Percentiles rank a stretch among this genome's conserved stretches.
phyloP scores from a whole-genome alignment of 1,140 invertebrate species.

The Drosophila carrolli region DNA sequence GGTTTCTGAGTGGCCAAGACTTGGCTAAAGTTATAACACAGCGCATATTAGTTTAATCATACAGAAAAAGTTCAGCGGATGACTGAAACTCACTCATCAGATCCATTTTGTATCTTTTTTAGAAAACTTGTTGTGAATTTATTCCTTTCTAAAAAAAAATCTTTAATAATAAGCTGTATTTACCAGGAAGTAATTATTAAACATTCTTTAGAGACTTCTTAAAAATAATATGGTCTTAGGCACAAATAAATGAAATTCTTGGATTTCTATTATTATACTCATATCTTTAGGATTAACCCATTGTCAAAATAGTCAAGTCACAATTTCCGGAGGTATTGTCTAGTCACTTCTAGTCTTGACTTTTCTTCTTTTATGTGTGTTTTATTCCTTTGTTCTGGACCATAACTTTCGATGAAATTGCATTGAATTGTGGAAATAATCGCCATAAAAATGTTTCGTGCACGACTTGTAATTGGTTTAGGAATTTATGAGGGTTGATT shows the following conservation, averaged over 20 bases:
- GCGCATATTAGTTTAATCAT: too few species aligned
- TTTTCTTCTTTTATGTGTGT: conserved; percentile 29
- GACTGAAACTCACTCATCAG: too few species aligned
- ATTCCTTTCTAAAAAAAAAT: not conserved
- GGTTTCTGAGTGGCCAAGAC: too few species aligned
- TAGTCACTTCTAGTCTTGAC: conserved; percentile 26
- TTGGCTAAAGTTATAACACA: too few species aligned
- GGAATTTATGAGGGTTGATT: conserved; percentile 65
- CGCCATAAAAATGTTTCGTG: conserved; percentile 65
- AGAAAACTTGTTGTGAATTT: not conserved
- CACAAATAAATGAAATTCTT: not conserved
- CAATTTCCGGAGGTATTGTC: conserved; percentile 28
- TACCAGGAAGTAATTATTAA: too few species aligned
- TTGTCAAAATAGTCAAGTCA: conserved; percentile 12
- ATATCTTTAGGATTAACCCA: conserved; percentile 8
- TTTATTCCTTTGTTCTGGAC: conserved; percentile 49
- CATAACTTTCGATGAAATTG: conserved; percentile 56
- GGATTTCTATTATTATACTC: not conserved
- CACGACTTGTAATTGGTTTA: conserved; percentile 64
- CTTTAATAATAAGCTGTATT: too few species aligned
- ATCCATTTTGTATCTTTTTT: not conserved
- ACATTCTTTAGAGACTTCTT: too few species aligned
- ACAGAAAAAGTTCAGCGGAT: too few species aligned
- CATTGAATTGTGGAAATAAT: conserved; percentile 66
- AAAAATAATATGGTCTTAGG: too few species aligned